These are phyloP conservation scores for Maccullochella peelii DNA, from an alignment of 2,113 vertebrate genomes.

Conservation along the genomic window DNA sequence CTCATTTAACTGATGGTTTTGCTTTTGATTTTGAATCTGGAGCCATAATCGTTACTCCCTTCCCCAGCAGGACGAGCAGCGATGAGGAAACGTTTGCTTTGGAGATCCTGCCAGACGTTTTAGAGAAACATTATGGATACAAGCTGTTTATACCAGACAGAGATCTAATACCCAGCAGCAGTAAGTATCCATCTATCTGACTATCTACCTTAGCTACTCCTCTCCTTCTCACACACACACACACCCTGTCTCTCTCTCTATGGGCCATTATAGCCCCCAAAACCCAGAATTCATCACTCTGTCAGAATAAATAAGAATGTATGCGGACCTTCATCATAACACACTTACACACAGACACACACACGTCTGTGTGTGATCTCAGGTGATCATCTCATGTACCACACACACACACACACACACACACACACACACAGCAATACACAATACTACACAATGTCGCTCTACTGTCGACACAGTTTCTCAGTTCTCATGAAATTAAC, in stretches of 20 bases:
- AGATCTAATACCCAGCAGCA: slow-evolving; percentile 98
- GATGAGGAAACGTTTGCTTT: slow-evolving; percentile 98
- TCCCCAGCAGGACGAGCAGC: slow-evolving; percentile 87
- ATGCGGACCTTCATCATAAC: slow-evolving; percentile 51
- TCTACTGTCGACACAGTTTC: not conserved
- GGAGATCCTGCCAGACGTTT: slow-evolving; percentile 97
- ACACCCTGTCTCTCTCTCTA: not conserved
- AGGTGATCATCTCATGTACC: slow-evolving; percentile 1
- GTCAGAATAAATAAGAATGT: slow-evolving; percentile 64
- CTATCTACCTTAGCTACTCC: not conserved
- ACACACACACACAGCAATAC: not conserved
- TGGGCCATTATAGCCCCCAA: slow-evolving; percentile 26
- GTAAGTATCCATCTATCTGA: slow-evolving; percentile 85
- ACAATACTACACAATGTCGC: not conserved
- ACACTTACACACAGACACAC: slow-evolving; percentile 27
- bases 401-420: not conserved
- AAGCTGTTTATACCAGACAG: slow-evolving; percentile 98
- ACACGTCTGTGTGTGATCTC: slow-evolving; percentile 18
- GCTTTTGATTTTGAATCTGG: not conserved
- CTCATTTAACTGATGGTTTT: not conserved
- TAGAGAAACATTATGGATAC: slow-evolving; percentile 99
- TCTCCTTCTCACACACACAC: not conserved
- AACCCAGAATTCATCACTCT: slow-evolving; percentile 61
- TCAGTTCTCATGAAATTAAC: too few relatives aligned
- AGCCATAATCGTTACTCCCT: not conserved